phyloP scores from a whole-genome alignment of 2,797 vertebrate species.

The Argya squamiceps region DNA sequence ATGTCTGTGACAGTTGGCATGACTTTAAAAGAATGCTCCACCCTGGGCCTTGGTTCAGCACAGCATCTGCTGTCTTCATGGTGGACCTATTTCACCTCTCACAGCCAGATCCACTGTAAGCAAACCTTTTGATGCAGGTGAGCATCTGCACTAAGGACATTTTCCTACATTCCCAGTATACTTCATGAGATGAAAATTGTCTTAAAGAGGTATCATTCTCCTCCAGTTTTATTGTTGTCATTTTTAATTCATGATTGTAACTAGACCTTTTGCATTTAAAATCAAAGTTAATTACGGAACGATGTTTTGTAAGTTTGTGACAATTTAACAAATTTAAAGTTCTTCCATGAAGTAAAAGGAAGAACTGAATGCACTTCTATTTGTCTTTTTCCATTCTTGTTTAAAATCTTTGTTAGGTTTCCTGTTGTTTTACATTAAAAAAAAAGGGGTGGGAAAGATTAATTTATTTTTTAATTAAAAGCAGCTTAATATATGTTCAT shows the following conservation, averaged over 20 bases:
- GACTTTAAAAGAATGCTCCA: background rate
- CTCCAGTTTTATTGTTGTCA: background rate
- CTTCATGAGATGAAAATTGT: background rate
- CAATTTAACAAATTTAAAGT: background rate
- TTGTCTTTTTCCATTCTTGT: background rate
- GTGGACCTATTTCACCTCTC: background rate
- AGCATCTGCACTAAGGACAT: background rate
- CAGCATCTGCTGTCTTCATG: background rate
- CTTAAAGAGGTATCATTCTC: background rate
- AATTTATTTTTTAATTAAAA: background rate
- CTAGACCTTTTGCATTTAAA: background rate
- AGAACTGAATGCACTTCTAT: background rate
- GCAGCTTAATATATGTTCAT: background rate
- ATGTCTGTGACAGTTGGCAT: background rate
- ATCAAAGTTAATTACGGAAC: background rate
- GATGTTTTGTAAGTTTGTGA: background rate
- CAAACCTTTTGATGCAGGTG: background rate
- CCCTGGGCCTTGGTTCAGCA: background rate
- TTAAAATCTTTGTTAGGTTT: background rate
- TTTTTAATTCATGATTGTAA: background rate
- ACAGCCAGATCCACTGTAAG: background rate
- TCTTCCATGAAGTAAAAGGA: background rate
- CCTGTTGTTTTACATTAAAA: background rate
- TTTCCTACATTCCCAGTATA: background rate
- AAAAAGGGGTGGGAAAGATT: accelerated